Evolutionary conservation across 2,888 invertebrate species (phyloP).

Genomic region (Xylota sylvarum): DNA sequence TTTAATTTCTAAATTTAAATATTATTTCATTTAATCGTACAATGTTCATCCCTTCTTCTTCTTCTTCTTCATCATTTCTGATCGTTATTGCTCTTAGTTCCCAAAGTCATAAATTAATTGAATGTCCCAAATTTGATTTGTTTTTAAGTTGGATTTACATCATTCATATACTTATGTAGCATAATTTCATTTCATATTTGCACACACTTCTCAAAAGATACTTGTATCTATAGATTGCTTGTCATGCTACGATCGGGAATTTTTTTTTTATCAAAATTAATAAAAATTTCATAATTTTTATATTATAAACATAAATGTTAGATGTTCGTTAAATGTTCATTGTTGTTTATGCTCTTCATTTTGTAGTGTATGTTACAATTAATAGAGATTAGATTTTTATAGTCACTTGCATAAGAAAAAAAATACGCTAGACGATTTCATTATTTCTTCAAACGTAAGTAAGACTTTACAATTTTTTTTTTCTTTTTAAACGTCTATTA

Average conservation of each 20-base stretch:
- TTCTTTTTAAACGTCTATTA: neutral
- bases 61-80: conserved; percentile 27
- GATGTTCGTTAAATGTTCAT: conserved; percentile 67
- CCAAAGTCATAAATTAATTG: conserved; percentile 15
- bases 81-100: conserved; percentile 23
- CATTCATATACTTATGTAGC: neutral
- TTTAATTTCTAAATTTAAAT: conserved; percentile 5
- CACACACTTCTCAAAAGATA: conserved; percentile 42
- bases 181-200: conserved; percentile 30
- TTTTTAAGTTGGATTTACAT: conserved; percentile 3
- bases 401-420: conserved; percentile 4
- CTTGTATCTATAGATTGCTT: conserved; percentile 16
- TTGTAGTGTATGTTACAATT: conserved; percentile 55
- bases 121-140: conserved; percentile 9
- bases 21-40: conserved; percentile 24
- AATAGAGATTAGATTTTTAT: conserved; percentile 11
- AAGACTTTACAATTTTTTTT: conserved; percentile 12
- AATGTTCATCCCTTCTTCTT: conserved; percentile 8
- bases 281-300: conserved; percentile 10
- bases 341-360: conserved; percentile 59
- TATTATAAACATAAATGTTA: conserved; percentile 59
- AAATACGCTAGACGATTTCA: neutral
- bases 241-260: conserved; percentile 8
- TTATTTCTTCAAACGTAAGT: conserved; percentile 58
- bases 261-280: neutral